phyloP scores from a whole-genome alignment of 2,113 vertebrate genomes.

The Sylvia atricapilla region DNA sequence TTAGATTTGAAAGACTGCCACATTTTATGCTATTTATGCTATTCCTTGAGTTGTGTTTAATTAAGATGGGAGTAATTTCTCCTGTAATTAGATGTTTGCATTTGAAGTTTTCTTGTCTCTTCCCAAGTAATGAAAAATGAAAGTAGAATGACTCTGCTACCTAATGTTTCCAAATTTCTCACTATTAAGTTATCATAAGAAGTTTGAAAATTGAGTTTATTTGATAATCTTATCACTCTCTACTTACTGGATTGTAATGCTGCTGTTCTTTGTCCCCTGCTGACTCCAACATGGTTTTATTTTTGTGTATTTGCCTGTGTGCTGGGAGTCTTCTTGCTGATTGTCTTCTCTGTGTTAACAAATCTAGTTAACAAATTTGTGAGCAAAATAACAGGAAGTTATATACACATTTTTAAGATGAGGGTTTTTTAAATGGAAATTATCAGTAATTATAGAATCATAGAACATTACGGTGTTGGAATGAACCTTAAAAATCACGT shows the following conservation, averaged over 20 bases:
- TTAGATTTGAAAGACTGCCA: not conserved
- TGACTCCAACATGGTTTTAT: not conserved
- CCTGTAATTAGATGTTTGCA: not conserved
- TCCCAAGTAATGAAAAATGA: not conserved
- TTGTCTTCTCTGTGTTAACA: not conserved
- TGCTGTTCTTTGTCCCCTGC: not conserved
- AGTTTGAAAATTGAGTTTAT: not conserved
- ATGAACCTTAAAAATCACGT: not conserved
- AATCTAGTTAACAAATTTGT: not conserved
- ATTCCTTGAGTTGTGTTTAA: not conserved
- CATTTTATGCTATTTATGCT: not conserved
- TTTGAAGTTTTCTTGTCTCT: not conserved
- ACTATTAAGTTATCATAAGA: not conserved
- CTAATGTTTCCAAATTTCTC: not conserved
- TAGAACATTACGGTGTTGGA: not conserved
- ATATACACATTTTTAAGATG: not conserved
- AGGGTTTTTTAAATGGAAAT: not conserved
- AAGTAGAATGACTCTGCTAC: not conserved
- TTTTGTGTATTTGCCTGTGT: not conserved
- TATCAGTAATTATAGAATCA: not conserved
- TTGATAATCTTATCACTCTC: not conserved
- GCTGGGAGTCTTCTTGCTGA: not conserved
- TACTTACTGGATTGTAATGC: not conserved
- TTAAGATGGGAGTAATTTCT: not conserved
- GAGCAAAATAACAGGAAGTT: not conserved